phyloP scores from a whole-genome alignment of 1,140 invertebrate genomes.

The Eubasilissa regina region DNA sequence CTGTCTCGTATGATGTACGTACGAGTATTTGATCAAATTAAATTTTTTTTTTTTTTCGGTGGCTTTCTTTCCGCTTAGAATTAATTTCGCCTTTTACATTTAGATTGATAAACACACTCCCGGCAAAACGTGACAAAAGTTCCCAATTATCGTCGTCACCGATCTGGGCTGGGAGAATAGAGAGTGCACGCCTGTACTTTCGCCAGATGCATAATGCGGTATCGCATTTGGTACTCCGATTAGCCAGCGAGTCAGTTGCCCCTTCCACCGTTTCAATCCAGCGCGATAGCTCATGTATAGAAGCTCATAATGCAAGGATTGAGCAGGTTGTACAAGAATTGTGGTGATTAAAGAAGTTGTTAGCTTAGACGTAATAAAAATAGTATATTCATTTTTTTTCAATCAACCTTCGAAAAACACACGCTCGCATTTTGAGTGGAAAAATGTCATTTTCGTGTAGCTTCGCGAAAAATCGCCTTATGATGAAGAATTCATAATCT shows the following conservation, averaged over 20 bases:
- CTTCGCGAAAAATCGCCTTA: no score
- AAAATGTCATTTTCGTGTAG: no score
- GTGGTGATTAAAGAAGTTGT: no score
- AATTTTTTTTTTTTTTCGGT: background rate
- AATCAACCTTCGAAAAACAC: no score
- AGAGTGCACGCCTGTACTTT: background rate
- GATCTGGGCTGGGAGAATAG: background rate
- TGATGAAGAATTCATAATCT: no score
- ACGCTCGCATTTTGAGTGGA: no score
- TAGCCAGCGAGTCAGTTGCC: no score
- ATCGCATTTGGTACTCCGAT: background rate
- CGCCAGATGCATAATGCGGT: slow-evolving; percentile 25
- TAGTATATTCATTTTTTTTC: no score
- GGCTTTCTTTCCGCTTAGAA: background rate
- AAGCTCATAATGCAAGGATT: background rate
- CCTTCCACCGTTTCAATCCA: no score
- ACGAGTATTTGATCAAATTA: background rate
- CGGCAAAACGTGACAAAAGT: slow-evolving; percentile 22
- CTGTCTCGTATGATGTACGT: background rate
- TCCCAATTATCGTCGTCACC: background rate
- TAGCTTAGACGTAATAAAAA: no score
- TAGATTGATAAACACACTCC: background rate
- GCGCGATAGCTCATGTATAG: no score
- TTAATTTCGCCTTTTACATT: background rate
- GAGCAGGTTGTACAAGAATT: no score